Conservation (phyloP, 2,888 invertebrate species). For the Pegoplata infirma region DNA sequence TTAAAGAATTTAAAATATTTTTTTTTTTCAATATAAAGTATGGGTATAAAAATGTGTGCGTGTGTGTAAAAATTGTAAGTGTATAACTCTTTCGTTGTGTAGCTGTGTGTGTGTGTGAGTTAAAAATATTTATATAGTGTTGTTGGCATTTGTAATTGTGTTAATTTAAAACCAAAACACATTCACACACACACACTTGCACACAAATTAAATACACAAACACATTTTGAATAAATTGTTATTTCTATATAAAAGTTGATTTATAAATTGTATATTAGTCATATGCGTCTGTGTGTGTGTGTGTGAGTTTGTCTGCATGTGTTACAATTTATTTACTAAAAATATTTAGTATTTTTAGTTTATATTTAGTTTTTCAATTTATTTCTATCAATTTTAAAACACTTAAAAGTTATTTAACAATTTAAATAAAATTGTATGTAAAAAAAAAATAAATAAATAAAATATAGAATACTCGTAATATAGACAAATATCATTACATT, state of each 20-base stretch:
- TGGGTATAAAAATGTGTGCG: not conserved
- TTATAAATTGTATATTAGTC: not conserved
- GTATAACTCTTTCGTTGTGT: too few relatives aligned
- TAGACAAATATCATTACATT: too few relatives aligned
- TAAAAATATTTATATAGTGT: constrained; percentile 41
- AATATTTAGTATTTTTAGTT: not conserved
- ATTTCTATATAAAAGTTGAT: not conserved
- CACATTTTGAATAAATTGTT: not conserved
- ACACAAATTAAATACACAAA: not conserved
- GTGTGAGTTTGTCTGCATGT: constrained; percentile 7
- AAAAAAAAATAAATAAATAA: too few relatives aligned
- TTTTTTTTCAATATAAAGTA: not conserved
- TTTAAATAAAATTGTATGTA: too few relatives aligned
- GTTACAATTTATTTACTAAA: not conserved
- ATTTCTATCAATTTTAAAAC: too few relatives aligned
- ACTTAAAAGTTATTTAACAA: too few relatives aligned
- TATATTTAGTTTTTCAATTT: too few relatives aligned
- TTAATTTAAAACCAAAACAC: constrained; percentile 39
- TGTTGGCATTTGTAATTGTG: constrained; percentile 52
- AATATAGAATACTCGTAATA: too few relatives aligned
- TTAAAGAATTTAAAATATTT: constrained; percentile 19
- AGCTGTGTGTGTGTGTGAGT: not conserved
- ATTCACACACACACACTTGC: not conserved
- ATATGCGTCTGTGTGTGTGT: constrained; percentile 1
- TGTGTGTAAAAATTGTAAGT: not conserved